A percentile compares a stretch with the other conserved stretches of the same genome.
These are phyloP conservation scores for Caenorhabditis remanei DNA, from an alignment of 1,140 invertebrate species.

Conservation along the genomic window DNA sequence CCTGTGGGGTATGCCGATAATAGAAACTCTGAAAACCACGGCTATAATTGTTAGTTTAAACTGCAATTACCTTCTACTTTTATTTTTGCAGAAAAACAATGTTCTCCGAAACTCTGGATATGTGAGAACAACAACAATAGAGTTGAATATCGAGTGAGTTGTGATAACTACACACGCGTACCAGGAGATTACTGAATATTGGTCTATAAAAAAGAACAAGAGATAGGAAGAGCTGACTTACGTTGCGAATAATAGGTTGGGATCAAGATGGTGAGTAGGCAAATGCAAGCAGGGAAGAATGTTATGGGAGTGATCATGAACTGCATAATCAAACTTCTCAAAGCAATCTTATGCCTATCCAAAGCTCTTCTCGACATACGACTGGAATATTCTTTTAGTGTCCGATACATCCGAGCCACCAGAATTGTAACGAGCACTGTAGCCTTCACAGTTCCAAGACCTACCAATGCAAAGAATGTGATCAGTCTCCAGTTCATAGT, in stretches of 20 bases:
- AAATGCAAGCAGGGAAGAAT: neutral
- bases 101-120: neutral
- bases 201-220: too few relatives aligned
- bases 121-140: neutral
- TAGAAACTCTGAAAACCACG: too few relatives aligned
- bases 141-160: conserved; percentile 6
- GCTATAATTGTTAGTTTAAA: too few relatives aligned
- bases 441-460: neutral
- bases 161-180: neutral
- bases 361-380: neutral
- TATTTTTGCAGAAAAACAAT: neutral
- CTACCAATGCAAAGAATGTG: neutral
- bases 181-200: neutral
- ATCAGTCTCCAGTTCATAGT: neutral
- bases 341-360: neutral
- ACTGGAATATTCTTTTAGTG: neutral
- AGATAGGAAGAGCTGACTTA: too few relatives aligned
- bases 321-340: conserved; percentile 17
- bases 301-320: neutral
- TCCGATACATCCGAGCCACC: neutral
- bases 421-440: neutral
- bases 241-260: neutral
- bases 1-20: too few relatives aligned
- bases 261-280: neutral
- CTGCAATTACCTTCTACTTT: neutral